These are phyloP conservation scores for Gnatocerus cornutus DNA, from an alignment of 2,888 invertebrate species.

Conservation along the genomic window DNA sequence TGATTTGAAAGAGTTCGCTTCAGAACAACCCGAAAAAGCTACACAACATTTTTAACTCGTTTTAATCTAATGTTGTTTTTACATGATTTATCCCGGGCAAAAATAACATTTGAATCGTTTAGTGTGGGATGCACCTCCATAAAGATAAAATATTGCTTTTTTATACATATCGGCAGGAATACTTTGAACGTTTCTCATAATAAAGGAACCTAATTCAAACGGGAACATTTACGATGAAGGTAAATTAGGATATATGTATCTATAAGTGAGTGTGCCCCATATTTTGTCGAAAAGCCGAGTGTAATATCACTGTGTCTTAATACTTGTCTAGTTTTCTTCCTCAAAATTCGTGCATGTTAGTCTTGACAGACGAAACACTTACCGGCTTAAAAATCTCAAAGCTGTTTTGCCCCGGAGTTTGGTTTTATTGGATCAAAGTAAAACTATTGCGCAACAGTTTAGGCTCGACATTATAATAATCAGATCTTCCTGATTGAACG, in stretches of 20 bases:
- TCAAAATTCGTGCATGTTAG: neutral
- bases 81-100: conserved; percentile 6
- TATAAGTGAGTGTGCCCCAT: conserved; percentile 4
- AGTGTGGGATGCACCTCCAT: conserved; percentile 9
- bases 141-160: conserved; percentile 18
- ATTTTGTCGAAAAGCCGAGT: neutral
- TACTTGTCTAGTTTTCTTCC: neutral
- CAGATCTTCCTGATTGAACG: neutral
- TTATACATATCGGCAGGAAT: conserved; percentile 20
- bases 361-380: neutral
- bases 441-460: conserved; percentile 1
- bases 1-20: no score
- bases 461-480: neutral
- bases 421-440: neutral
- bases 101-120: conserved; percentile 2
- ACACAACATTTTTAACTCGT: neutral
- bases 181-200: conserved; percentile 17
- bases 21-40: neutral
- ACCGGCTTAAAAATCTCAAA: neutral
- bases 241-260: conserved; percentile 18
- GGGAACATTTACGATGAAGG: conserved; percentile 22
- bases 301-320: neutral
- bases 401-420: neutral
- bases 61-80: neutral
- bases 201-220: conserved; percentile 28